A percentile compares a stretch with the other conserved stretches of the same genome.
Evolutionary conservation across 2,113 vertebrate genomes (phyloP).

Genomic region (Oophaga pumilio): DNA sequence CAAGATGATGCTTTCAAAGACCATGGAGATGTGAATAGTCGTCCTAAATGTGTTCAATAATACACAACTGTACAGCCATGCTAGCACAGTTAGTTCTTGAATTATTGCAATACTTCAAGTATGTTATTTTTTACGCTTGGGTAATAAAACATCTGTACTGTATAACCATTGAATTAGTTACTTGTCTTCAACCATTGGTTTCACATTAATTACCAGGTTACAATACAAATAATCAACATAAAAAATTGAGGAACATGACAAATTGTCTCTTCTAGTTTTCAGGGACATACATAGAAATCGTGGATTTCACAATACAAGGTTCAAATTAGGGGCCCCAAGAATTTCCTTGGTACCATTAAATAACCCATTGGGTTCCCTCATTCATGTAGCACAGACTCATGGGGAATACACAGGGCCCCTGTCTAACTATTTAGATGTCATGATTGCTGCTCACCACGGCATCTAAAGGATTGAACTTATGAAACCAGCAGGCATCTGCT

Average conservation of each 20-base stretch:
- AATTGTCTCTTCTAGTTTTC: too few species aligned
- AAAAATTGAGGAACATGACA: background rate
- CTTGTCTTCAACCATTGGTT: background rate
- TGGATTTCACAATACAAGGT: too few species aligned
- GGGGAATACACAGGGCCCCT: too few species aligned
- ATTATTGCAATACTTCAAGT: background rate
- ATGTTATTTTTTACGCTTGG: background rate
- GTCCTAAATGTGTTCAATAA: conserved; percentile 5
- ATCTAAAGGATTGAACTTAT: too few species aligned
- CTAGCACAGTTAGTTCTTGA: background rate
- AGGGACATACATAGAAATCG: too few species aligned
- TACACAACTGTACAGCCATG: background rate
- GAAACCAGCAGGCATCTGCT: too few species aligned
- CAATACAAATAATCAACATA: background rate
- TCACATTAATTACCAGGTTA: background rate
- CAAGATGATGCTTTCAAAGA: conserved; percentile 25
- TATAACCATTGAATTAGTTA: background rate
- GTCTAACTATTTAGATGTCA: too few species aligned
- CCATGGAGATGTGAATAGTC: background rate
- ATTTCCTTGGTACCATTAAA: too few species aligned
- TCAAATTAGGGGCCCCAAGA: too few species aligned
- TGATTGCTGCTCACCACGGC: too few species aligned
- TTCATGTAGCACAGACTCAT: too few species aligned
- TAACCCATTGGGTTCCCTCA: too few species aligned
- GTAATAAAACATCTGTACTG: conserved; percentile 4